Conservation (phyloP, 2,888 invertebrate genomes). For the Micoletzkya japonica region DNA sequence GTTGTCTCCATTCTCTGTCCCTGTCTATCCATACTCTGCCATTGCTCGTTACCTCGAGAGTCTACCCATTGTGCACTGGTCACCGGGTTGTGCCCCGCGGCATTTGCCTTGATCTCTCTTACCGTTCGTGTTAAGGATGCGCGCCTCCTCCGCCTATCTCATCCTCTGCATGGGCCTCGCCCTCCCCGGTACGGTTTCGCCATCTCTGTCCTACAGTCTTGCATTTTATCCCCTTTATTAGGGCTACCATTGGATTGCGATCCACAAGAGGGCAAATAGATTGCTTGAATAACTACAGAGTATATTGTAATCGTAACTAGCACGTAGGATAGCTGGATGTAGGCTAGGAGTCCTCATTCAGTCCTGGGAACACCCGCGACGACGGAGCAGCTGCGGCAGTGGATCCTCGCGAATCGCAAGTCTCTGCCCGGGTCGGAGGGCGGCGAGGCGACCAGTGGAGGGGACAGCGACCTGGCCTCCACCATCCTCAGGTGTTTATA, state of each 20-base stretch:
- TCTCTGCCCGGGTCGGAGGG: constrained; percentile 35
- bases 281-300: too few species aligned
- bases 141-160: constrained; percentile 22
- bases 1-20: too few species aligned
- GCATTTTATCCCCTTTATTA: neutral
- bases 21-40: too few species aligned
- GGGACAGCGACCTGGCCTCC: constrained; percentile 48
- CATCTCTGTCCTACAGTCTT: neutral
- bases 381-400: constrained; percentile 56
- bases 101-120: too few species aligned
- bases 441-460: constrained; percentile 29
- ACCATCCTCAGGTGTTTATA: constrained; percentile 48
- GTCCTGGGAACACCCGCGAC: constrained; percentile 41
- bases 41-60: too few species aligned
- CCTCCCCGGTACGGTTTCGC: constrained; percentile 6
- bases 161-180: constrained; percentile 24
- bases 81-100: too few species aligned
- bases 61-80: too few species aligned
- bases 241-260: too few species aligned
- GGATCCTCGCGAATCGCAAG: constrained; percentile 52
- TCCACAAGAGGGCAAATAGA: too few species aligned
- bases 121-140: constrained; percentile 16
- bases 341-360: neutral
- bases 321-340: neutral
- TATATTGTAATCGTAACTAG: neutral